A percentile compares a stretch with the other conserved stretches of the same genome.
These are phyloP conservation scores for Xenopus laevis DNA, from an alignment of 2,113 vertebrate genomes.

Conservation along the genomic window DNA sequence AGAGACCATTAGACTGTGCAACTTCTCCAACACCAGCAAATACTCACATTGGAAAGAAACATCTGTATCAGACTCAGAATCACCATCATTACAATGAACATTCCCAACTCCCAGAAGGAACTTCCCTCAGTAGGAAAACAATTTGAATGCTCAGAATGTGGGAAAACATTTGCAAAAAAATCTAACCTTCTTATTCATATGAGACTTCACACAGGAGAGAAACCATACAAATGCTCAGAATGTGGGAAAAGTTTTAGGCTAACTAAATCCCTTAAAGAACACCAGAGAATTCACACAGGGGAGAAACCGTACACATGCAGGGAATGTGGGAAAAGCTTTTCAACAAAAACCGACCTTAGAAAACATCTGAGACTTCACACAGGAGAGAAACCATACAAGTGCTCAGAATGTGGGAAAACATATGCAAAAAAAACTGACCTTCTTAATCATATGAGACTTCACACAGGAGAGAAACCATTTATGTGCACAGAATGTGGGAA, in stretches of 20 bases:
- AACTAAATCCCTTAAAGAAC: constrained; percentile 24
- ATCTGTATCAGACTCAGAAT: too few species aligned
- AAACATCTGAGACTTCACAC: constrained; percentile 55
- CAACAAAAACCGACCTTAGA: constrained; percentile 60
- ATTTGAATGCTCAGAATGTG: constrained; percentile 53
- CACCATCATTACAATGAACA: too few species aligned
- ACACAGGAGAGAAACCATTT: too few species aligned
- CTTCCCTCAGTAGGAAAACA: not conserved
- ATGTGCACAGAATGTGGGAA: constrained; percentile 30
- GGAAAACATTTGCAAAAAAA: constrained; percentile 22
- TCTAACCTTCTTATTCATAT: constrained; percentile 2
- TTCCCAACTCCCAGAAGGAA: too few species aligned
- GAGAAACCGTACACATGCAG: constrained; percentile 48
- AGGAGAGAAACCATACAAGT: constrained; percentile 31
- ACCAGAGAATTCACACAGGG: not conserved
- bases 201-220: constrained; percentile 55
- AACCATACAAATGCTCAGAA: constrained; percentile 55
- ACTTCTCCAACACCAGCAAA: too few species aligned
- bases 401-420: constrained; percentile 46
- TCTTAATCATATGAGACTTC: constrained; percentile 55
- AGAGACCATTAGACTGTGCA: too few species aligned
- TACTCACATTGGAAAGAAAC: too few species aligned
- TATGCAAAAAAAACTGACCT: too few species aligned
- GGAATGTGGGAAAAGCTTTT: constrained; percentile 49
- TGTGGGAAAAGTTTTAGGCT: constrained; percentile 45